Evolutionary conservation across 1,140 invertebrate genomes (phyloP).

Genomic region (Daktulosphaira vitifoliae): DNA sequence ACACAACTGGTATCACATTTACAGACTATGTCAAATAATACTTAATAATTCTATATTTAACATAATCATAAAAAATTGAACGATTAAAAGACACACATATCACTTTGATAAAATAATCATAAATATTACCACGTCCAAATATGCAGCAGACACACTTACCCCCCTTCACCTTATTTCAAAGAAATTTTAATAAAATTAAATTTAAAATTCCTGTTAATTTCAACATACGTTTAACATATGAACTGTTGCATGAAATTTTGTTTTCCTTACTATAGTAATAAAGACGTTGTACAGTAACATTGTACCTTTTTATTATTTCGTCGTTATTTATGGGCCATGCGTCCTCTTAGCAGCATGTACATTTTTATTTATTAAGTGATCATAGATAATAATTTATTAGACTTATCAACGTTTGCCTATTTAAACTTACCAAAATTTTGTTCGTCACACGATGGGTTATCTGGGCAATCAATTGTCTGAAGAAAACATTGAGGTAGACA

Average conservation of each 20-base stretch:
- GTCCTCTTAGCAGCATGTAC: conserved; percentile 27
- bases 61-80: no score
- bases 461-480: conserved; percentile 15
- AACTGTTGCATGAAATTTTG: neutral
- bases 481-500: conserved; percentile 1
- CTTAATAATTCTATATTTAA: no score
- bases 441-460: conserved; percentile 3
- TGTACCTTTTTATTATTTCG: conserved; percentile 20
- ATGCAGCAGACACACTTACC: no score
- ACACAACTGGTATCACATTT: no score
- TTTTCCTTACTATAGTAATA: neutral
- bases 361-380: neutral
- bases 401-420: no score
- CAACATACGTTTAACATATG: neutral
- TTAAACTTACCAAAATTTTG: neutral
- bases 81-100: no score
- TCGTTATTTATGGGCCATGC: neutral
- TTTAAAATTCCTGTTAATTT: neutral
- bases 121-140: no score
- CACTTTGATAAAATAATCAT: no score
- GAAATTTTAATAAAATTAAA: neutral
- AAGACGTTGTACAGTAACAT: conserved; percentile 10
- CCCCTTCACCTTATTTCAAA: no score
- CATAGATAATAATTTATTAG: neutral
- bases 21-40: no score